Evolutionary conservation across 1,140 invertebrate species (phyloP), one percentile per base, ranked within the genome.

Genomic region (Scaptomyza pallida): DNA sequence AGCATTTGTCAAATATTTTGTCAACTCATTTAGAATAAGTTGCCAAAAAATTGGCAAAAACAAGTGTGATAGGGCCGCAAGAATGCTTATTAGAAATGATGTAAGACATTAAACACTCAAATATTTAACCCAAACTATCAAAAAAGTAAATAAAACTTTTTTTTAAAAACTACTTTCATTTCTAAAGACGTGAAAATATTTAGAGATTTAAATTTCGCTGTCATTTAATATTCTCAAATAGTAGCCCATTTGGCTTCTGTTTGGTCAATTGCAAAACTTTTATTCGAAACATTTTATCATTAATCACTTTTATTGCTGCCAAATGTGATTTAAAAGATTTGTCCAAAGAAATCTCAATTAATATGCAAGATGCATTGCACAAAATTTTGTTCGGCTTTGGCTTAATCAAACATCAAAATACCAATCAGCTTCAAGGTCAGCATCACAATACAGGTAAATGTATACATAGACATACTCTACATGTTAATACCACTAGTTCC

Each of bases 371-470:
- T 76, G 65, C 70, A 75, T 86, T 43, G 17, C 48, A 40, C 51
- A 35, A 45, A 79, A 64, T 71, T 59, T n/a, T 64, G 72, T 60
- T 50, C 68, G 60, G 52, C 72, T 26, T 26, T 48, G 30, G 50
- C 19, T 26, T 10, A 43, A 52, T n/a, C 69, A 59, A 72, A 47
- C 63, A 52, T 52, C 56, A 57, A 35, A 52, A 52, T 57, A 41
- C 56, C 47, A 75, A 75, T 72, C 74, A 57, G 70, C 48, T 72
- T 88, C 43, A 86, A 86, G 82, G 81, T 72, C 80, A 77, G 47
- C 35, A 43, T 55, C 60, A 52, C 19, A 40, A 54, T 26, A 62
- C 16, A 54, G 30, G 19, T 64, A 26, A 26, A 41, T 30, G 56
- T 45, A 21, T 9, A 43, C 8, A 47, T 16, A 30, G 21, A n/a